phyloP scores from a whole-genome alignment of 1,140 invertebrate genomes.

The Atopsyche davidsoni region DNA sequence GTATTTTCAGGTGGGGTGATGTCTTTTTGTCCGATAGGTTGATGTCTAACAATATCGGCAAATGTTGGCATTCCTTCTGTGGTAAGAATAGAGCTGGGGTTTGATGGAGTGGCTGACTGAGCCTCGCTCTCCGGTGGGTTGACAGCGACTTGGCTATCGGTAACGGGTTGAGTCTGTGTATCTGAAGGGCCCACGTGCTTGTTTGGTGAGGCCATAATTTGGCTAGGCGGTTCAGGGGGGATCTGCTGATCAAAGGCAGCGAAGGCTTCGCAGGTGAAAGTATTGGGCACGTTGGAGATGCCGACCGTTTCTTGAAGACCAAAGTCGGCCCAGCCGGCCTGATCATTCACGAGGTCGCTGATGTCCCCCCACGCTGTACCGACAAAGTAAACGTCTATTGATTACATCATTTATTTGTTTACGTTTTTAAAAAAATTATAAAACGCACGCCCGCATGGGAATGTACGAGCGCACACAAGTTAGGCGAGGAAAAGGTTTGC shows the following conservation, averaged over 20 bases:
- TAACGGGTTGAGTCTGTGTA: neutral
- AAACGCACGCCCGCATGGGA: too few species aligned
- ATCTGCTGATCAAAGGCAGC: slow-evolving; percentile 15
- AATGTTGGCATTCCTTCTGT: slow-evolving; percentile 3
- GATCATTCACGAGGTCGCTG: slow-evolving; percentile 11
- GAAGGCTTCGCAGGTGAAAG: slow-evolving; percentile 17
- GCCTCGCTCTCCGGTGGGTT: neutral
- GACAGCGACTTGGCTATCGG: neutral
- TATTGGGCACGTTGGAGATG: slow-evolving; percentile 10
- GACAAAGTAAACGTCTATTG: too few species aligned
- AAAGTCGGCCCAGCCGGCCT: slow-evolving; percentile 27
- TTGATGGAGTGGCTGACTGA: too few species aligned
- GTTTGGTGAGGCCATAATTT: neutral
- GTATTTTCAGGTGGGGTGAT: too few species aligned
- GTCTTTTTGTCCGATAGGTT: slow-evolving; percentile 14
- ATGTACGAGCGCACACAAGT: too few species aligned
- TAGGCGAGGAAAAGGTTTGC: too few species aligned
- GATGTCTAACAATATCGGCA: slow-evolving; percentile 18
- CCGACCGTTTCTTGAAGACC: slow-evolving; percentile 17
- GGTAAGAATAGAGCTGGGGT: neutral
- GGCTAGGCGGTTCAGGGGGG: neutral
- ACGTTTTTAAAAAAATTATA: neutral
- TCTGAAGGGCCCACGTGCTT: too few species aligned
- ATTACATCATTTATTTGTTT: slow-evolving; percentile 1
- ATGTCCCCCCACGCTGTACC: slow-evolving; percentile 22